phyloP scores from a whole-genome alignment of 2,797 vertebrate genomes.

The Darevskia nairensis region DNA sequence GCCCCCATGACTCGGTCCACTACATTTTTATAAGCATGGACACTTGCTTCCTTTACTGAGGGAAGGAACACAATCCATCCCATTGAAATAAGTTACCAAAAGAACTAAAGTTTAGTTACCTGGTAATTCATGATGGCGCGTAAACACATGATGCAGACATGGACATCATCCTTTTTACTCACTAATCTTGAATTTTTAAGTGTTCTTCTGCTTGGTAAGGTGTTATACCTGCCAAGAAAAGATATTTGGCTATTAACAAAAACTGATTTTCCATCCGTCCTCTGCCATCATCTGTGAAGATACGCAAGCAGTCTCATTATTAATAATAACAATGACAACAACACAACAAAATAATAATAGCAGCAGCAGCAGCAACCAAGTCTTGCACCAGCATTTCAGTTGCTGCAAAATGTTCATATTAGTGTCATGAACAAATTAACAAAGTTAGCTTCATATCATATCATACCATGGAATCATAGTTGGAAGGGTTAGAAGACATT shows the following conservation, averaged over 20 bases:
- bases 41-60: neutral
- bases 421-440: neutral
- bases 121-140: slow-evolving; percentile 99
- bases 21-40: neutral
- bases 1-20: neutral
- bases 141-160: slow-evolving; percentile 97
- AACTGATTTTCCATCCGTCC: rapidly evolving
- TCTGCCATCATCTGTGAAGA: neutral
- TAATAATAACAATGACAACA: neutral
- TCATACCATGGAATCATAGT: no score
- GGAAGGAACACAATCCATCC: neutral
- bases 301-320: rapidly evolving
- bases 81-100: neutral
- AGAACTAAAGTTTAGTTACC: slow-evolving; percentile 75
- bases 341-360: rapidly evolving
- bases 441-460: neutral
- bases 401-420: neutral
- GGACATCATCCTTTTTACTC: slow-evolving; percentile 96
- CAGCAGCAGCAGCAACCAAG: neutral
- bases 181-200: slow-evolving; percentile 94
- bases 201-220: slow-evolving; percentile 91
- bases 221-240: slow-evolving; percentile 87
- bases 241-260: neutral
- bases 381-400: neutral
- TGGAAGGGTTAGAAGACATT: neutral